These are phyloP conservation scores for Jordanella pulchra DNA, from an alignment of 2,797 vertebrate genomes.

Conservation along the genomic window DNA sequence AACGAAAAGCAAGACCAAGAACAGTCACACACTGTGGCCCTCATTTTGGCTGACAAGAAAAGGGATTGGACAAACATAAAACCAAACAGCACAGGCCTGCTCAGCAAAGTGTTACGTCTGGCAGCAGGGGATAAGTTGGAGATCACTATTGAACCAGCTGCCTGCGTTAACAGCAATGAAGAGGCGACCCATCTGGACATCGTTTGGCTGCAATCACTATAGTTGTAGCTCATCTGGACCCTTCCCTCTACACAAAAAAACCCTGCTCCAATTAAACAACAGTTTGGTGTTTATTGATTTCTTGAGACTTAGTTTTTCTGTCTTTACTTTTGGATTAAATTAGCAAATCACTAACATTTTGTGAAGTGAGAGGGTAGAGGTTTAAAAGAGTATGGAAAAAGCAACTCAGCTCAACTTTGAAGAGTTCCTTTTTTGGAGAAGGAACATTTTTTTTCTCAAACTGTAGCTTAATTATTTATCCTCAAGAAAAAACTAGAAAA, in stretches of 20 bases:
- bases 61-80: neutral
- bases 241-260: conserved; percentile 6
- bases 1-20: fast-evolving
- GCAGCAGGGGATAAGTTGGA: fast-evolving
- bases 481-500: neutral
- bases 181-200: conserved; percentile 54
- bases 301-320: conserved; percentile 6
- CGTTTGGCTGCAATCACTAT: conserved; percentile 41
- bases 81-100: conserved; percentile 55
- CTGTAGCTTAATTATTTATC: neutral
- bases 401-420: neutral
- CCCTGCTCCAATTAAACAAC: neutral
- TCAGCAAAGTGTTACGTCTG: conserved; percentile 38
- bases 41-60: neutral
- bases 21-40: fast-evolving
- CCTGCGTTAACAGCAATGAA: fast-evolving
- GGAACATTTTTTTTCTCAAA: neutral
- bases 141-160: neutral
- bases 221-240: neutral
- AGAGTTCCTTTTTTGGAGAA: neutral
- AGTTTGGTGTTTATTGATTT: neutral
- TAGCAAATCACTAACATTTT: fast-evolving
- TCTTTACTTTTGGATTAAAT: neutral
- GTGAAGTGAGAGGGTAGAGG: neutral
- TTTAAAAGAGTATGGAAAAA: neutral